phyloP scores from a whole-genome alignment of 2,888 invertebrate species.

The Nudaria mundana region DNA sequence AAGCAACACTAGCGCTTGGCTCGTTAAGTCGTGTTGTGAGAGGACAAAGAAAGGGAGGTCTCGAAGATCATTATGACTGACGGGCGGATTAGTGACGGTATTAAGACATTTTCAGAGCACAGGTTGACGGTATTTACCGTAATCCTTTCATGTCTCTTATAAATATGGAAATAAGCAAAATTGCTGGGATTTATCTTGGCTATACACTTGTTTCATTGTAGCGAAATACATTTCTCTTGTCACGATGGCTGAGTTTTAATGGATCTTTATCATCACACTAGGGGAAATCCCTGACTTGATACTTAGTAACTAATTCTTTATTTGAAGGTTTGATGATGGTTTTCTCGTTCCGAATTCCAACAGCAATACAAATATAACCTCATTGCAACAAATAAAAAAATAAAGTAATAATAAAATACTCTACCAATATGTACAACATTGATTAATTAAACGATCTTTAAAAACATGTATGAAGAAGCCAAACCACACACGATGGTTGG shows the following conservation, averaged over 20 bases:
- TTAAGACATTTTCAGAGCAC: conserved; percentile 3
- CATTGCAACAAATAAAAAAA: no score
- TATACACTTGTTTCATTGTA: neutral
- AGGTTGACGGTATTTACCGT: conserved; percentile 1
- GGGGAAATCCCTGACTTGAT: no score
- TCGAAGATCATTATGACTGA: conserved; percentile 9
- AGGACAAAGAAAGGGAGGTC: conserved; percentile 5
- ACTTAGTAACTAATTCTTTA: no score
- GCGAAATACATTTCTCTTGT: neutral
- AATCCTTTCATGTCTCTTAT: conserved; percentile 3
- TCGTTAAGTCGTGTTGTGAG: conserved; percentile 15
- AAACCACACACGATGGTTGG: conserved; percentile 23
- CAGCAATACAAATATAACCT: no score
- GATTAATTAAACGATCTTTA: no score
- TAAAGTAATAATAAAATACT: no score
- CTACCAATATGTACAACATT: no score
- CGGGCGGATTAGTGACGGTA: conserved; percentile 2
- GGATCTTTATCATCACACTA: no score
- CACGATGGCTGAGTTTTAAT: neutral
- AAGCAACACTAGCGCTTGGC: conserved; percentile 18
- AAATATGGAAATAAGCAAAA: neutral
- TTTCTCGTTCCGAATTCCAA: no score
- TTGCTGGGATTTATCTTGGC: neutral
- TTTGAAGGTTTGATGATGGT: no score
- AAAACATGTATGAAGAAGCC: neutral